These are phyloP conservation scores for Lagopus muta DNA, from an alignment of 2,113 vertebrate species.

Conservation along the genomic window DNA sequence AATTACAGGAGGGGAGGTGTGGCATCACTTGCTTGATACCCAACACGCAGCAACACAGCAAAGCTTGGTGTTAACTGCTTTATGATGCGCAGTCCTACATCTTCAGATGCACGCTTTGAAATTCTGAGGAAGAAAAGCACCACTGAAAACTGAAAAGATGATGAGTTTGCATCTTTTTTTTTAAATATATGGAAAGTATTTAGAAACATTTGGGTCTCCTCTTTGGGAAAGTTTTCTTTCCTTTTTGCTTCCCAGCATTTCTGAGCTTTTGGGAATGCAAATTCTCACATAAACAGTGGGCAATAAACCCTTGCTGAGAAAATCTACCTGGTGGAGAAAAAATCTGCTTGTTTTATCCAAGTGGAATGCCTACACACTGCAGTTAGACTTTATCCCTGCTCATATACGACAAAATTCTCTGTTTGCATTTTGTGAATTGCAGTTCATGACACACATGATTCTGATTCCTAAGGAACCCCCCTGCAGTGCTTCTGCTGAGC, in stretches of 20 bases:
- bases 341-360: background rate
- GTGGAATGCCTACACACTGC: background rate
- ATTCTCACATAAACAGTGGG: slow-evolving; percentile 5
- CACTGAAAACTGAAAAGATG: slow-evolving; percentile 8
- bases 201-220: slow-evolving; percentile 19
- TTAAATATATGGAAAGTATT: background rate
- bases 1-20: background rate
- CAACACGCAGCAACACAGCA: background rate
- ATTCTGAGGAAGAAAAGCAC: background rate
- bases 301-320: background rate
- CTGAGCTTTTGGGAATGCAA: background rate
- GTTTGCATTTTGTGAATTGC: slow-evolving; percentile 2
- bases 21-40: background rate
- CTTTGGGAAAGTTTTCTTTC: background rate
- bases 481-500: background rate
- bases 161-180: background rate
- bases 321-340: slow-evolving; percentile 35
- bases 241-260: slow-evolving; percentile 18
- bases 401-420: background rate
- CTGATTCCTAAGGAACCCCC: background rate
- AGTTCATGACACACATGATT: background rate
- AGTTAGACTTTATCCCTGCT: background rate
- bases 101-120: background rate
- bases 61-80: background rate
- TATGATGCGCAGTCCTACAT: background rate